Evolutionary conservation across 1,140 invertebrate species (phyloP), one percentile per base, ranked within the genome.

Genomic region (Centruroides vittatus): DNA sequence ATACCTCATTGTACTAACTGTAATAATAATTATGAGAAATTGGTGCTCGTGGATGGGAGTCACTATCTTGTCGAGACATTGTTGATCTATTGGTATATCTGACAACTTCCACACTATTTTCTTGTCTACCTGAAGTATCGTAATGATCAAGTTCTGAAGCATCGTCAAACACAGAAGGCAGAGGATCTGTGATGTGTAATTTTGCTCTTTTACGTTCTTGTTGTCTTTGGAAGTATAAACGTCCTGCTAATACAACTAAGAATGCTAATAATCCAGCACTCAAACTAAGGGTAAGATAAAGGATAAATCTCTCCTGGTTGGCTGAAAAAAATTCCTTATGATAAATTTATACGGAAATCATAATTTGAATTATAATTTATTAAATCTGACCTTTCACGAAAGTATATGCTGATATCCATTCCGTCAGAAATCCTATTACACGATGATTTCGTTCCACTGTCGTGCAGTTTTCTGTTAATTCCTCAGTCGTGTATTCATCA

Each of bases 281-380:
- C 35, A 86, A 73, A 62, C 84, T 85, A 62, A 89, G 75, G 41
- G 84, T 81, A 66, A 89, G 74, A 76, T 88, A 88, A 53, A 89
- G 74, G 69, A 85, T 83, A 66, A 86, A 82, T 62, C 84, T 85
- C 68, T 88, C 86, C 69, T 82, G 79, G 70, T 88, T 86, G 67
- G 81, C 86, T 89, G 80, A 46, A 73, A 69, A 64, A 67, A 64
- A 67, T 41, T 41, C 8, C 41, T 41, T 8, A 41, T 6, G 41
- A 41, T 41, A 41, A 41, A 41, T 41, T 23, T 23, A 23, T 23
- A 23, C 23, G 23, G 23, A 23, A 23, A 23, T 23, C 23, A 23
- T 23, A 23, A 23, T 23, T 23, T 23, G 0, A 41, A 41, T 41
- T 8, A 41, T 41, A 60, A 63, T 10, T 57, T 13, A 41, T 13